Evolutionary conservation across 2,797 vertebrate genomes (phyloP), one percentile per base, ranked within the genome.

Genomic region (Fringilla coelebs): DNA sequence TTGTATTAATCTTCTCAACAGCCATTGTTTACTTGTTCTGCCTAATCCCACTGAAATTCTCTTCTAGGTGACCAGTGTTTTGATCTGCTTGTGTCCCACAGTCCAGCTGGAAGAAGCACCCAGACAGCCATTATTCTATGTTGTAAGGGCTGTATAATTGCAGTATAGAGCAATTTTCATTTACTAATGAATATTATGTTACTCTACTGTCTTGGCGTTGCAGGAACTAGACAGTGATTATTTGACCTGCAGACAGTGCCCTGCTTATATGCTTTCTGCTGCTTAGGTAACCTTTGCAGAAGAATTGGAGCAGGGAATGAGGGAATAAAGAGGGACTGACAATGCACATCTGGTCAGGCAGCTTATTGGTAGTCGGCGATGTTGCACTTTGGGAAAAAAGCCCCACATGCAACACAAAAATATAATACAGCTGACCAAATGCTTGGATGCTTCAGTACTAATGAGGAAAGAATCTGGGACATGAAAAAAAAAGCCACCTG

Each of bases 211-310:
- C 40, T 72, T 63, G 29, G 28, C 45, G 17, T 48, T 79, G 82
- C 52, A 54, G 62, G 66, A 84, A 57, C 54, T 67, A 91, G 81
- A 32, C 81, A 67, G 75, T 52, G 51, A 86, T 81, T 68, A 52
- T 89, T n/a, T 72, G 38, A 96, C 45, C 66, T 75, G 79, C 71
- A 67, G 57, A 68, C 40, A 49, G 68, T 46, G 79, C 36, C 71
- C 81, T 89, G 54, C 40, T 92, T 81, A 5, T 4, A 2, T 67
- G 51, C 54, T 83, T 93, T 89, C 66, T 91, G 82, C 72, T 70
- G 36, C 85, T 89, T 18, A 62, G 40, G n/a, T 92, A 85, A 85
- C 62, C 72, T 96, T 88, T 89, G 48, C 57, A 77, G 75, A 89
- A 77, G 76, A 88, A 80, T 0, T 89, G 65, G 75, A 76, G 51